phyloP scores from a whole-genome alignment of 1,140 invertebrate genomes.

The Drosophila guanche region DNA sequence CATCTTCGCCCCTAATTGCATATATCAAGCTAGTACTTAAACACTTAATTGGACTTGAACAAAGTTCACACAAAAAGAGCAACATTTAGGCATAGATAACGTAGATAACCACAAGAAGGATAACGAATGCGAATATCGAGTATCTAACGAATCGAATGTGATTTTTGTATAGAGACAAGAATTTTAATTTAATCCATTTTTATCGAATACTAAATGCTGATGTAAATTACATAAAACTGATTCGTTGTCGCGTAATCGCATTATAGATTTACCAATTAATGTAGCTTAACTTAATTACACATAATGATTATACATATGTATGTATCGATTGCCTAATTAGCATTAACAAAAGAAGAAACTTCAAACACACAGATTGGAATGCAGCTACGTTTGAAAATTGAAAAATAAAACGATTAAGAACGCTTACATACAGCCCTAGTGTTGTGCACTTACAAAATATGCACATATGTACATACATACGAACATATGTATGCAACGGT shows the following conservation, averaged over 20 bases:
- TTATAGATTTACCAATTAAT: slow-evolving; percentile 39
- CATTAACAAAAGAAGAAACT: slow-evolving; percentile 33
- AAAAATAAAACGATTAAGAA: slow-evolving; percentile 42
- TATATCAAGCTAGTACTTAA: slow-evolving; percentile 49
- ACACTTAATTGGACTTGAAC: slow-evolving; percentile 43
- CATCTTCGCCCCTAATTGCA: slow-evolving; percentile 36
- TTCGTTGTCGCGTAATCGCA: slow-evolving; percentile 52
- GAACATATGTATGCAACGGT: too few species aligned
- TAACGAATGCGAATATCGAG: too few species aligned
- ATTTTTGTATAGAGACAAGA: slow-evolving; percentile 62
- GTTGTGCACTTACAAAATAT: too few species aligned
- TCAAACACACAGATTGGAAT: slow-evolving; percentile 41
- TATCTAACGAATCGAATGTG: slow-evolving; percentile 63
- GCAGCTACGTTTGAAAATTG: slow-evolving; percentile 49
- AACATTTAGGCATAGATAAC: slow-evolving; percentile 16
- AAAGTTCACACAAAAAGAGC: slow-evolving; percentile 28
- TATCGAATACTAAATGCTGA: slow-evolving; percentile 43
- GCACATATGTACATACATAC: too few species aligned
- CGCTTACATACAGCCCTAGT: slow-evolving; percentile 8
- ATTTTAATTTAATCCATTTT: slow-evolving; percentile 42
- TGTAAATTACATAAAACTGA: slow-evolving; percentile 55
- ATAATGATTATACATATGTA: slow-evolving; percentile 20
- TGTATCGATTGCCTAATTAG: slow-evolving; percentile 60
- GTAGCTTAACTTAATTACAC: slow-evolving; percentile 41
- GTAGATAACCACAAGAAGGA: slow-evolving; percentile 26